Base-by-base conservation (phyloP, 2,113 vertebrate genomes). In the Silurus asotus region DNA sequence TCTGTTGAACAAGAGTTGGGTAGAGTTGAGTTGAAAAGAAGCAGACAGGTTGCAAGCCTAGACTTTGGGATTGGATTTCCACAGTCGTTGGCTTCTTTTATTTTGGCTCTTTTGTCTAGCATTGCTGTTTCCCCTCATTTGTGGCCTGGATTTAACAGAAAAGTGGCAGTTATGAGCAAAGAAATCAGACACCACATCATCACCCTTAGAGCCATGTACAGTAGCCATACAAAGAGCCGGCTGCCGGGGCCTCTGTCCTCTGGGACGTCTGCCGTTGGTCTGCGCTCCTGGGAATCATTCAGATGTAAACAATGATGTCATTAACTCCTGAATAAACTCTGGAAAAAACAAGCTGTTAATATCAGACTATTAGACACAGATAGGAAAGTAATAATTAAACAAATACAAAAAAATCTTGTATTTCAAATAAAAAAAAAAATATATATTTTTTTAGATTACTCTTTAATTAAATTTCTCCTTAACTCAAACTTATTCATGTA, bases 11-110 rank as follows among this genome's bases (percentile, higher is more conserved):
- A 88, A 90, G 69, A 86, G 87, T 90, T 91, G 90, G 91, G 93
- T 93, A 92, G 90, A 92, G 91, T 92, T 89, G 92, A 92, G 90
- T 92, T 93, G 92, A 93, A 91, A 93, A 77, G 82, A 82, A 77
- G 77, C 70, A 79, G 79, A 88, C 53, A 88, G 86, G 78, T 83
- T 84, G 72, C 76, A 84, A 69, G 82, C 62, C 61, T 74, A 59
- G 74, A n/a, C 72, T 88, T 90, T 84, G 92, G 91, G 93, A 93
- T 94, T 93, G 84, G 90, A 92, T 94, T 93, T 93, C 92, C 86
- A 81, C 75, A 23, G 59, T 84, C 37, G 19, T 72, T 51, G n/a
- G 74, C 86, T 89, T 83, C 83, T 88, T 37, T 37, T 37, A 90
- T 92, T 86, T 90, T 91, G 83, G 89, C 88, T 90, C 92, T 85